Evolutionary conservation across 2,888 invertebrate species (phyloP), one percentile per base, ranked within the genome.

Genomic region (Aproaerema taeniolella): DNA sequence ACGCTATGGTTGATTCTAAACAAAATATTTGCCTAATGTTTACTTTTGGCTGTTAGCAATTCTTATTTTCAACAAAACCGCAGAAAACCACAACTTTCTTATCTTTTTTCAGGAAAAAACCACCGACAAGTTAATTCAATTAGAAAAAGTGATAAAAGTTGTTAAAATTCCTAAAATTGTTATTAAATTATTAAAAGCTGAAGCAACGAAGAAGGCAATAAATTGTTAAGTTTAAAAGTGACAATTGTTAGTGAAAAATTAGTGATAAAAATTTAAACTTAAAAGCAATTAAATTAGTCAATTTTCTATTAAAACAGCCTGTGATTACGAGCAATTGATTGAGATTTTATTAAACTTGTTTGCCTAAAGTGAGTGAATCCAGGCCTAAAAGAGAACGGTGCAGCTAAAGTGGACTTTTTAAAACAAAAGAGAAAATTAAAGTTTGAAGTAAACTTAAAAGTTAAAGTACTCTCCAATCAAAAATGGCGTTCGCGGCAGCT

Each of bases 401-500:
- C n/a, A n/a, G 24, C 20, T 11, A 31, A 31, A 35, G 25, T 30
- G 37, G 13, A n/a, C 29, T 6, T 20, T 7, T 6, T 17, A 16
- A n/a, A n/a, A 7, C 12, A 7, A 29, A 11, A 11, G 5, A 7
- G 13, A 10, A 9, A 28, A n/a, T 12, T 31, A 31, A 11, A 17
- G 15, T 24, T 15, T 32, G 25, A 16, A 38, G 28, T 14, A 9
- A 12, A 30, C 30, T 30, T 30, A 12, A 42, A 16, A 41, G 46
- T 42, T 42, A 41, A 32, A 29, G 9, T 36, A n/a, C 26, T 26
- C 3, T 26, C 24, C 20, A 42, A 38, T 43, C 53, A 55, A 90
- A 88, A 59, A 94, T 94, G 94, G 94, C 94, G 74, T 94, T 94
- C 71, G 94, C 94, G 32, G 94, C 94, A 31, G 94, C 94, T 38